Evolutionary conservation across 2,797 vertebrate species (phyloP), one percentile per base, ranked within the genome.

Genomic region (Chaenodraco wilsoni): DNA sequence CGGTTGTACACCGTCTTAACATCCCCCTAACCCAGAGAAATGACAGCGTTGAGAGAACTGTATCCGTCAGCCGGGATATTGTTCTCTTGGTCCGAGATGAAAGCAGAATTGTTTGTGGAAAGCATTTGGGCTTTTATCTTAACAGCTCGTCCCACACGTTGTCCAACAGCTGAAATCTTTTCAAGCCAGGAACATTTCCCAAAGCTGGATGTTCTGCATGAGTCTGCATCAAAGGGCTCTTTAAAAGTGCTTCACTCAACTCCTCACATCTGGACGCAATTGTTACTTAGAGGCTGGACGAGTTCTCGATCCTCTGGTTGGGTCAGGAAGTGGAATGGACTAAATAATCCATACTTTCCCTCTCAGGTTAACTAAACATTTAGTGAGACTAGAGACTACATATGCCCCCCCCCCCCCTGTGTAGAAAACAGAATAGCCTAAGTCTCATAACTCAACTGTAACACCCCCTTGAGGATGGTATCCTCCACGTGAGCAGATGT

Each of bases 261-360:
- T 78, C 75, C 52, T 84, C 67, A 90, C 90, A 95, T 95, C 94
- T 96, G 96, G 93, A 92, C 81, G 82, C 88, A 93, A 93, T 95
- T 95, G 94, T 91, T 85, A 74, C 65, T 85, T 79, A 83, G 80
- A 90, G 89, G 87, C 90, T 78, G 83, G 77, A 89, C 82, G 87
- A 37, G 46, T 62, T 73, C 73, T 79, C 65, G 19, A 76, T 84
- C 48, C 59, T 85, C 78, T 72, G 49, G 31, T 69, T 84, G 72
- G 40, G 37, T 69, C 45, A 68, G 74, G 87, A 83, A 73, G 64
- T 73, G 52, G 21, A 72, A 73, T 84, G 87, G 80, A 63, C 33
- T 45, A 69, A 73, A 77, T 83, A 49, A 86, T 83, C 72, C 52
- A n/a, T 74, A 21, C 66, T 55, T 73, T 78, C 37, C 46, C 27